Conservation (phyloP, 2,797 vertebrate species). For the Synaphobranchus kaupii region DNA sequence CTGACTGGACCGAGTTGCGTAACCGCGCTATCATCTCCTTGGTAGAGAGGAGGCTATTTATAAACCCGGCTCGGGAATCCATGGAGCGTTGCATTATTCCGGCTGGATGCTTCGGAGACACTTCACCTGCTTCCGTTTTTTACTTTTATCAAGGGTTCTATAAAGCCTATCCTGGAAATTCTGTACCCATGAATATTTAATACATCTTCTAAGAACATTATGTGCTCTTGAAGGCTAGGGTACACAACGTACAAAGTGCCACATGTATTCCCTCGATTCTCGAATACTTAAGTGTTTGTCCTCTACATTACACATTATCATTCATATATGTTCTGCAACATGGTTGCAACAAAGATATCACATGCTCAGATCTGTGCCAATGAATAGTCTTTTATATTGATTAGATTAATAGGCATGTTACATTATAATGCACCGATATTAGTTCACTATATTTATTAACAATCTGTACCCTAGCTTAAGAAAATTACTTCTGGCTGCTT, state of each 20-base stretch:
- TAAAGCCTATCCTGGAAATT: background rate
- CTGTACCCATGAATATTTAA: background rate
- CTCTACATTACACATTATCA: background rate
- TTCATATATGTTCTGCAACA: background rate
- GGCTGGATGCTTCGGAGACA: conserved; percentile 6
- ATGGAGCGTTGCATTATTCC: conserved; percentile 17
- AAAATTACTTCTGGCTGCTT: background rate
- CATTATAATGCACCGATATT: background rate
- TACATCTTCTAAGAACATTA: background rate
- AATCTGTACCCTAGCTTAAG: background rate
- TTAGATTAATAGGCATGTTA: background rate
- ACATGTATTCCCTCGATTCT: background rate
- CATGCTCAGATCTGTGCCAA: background rate
- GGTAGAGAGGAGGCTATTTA: conserved; percentile 65
- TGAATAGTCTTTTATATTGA: background rate
- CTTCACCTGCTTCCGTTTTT: background rate
- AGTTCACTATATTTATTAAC: background rate
- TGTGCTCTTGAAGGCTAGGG: background rate
- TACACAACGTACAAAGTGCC: background rate
- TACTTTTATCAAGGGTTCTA: background rate
- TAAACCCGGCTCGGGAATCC: conserved; percentile 54
- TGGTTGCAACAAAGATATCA: background rate
- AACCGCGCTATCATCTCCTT: conserved; percentile 33
- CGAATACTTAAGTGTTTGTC: background rate
- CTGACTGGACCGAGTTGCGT: background rate